Conservation (phyloP, 2,888 invertebrate genomes). For the Watsonalla cultraria region DNA sequence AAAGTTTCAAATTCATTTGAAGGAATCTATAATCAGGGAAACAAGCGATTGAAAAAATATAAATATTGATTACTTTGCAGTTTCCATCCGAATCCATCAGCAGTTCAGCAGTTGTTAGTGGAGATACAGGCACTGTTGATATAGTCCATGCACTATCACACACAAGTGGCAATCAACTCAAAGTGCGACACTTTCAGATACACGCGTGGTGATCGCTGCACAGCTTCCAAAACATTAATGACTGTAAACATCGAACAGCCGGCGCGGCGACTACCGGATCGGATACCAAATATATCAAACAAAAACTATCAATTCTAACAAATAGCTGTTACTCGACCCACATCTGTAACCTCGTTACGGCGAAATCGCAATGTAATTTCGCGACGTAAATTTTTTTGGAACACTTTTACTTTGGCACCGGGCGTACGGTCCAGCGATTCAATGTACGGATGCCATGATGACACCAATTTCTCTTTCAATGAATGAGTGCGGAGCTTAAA, state of each 20-base stretch:
- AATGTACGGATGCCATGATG: constrained; percentile 58
- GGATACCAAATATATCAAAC: constrained; percentile 53
- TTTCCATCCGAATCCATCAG: not conserved
- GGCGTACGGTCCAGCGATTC: constrained; percentile 50
- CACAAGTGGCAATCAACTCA: constrained; percentile 23
- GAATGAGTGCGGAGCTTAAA: constrained; percentile 41
- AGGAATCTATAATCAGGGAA: too few species aligned
- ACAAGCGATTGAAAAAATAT: not conserved
- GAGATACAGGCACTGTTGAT: not conserved
- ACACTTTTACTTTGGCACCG: constrained; percentile 75
- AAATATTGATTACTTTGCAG: not conserved
- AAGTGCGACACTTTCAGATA: constrained; percentile 25
- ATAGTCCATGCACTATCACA: constrained; percentile 5
- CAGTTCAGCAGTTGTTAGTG: not conserved
- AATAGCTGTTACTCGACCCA: constrained; percentile 75
- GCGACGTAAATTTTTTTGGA: constrained; percentile 73
- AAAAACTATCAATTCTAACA: constrained; percentile 58
- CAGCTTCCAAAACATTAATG: constrained; percentile 39
- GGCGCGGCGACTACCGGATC: constrained; percentile 29
- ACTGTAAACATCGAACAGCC: constrained; percentile 45
- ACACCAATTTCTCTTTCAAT: constrained; percentile 77
- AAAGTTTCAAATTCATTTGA: too few species aligned
- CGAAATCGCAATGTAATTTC: constrained; percentile 78
- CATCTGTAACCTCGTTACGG: constrained; percentile 69
- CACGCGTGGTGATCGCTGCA: constrained; percentile 24